A percentile compares a stretch with the other conserved stretches of the same genome.
Conservation (phyloP, 2,113 vertebrate genomes). For the Oenanthe oenanthe region DNA sequence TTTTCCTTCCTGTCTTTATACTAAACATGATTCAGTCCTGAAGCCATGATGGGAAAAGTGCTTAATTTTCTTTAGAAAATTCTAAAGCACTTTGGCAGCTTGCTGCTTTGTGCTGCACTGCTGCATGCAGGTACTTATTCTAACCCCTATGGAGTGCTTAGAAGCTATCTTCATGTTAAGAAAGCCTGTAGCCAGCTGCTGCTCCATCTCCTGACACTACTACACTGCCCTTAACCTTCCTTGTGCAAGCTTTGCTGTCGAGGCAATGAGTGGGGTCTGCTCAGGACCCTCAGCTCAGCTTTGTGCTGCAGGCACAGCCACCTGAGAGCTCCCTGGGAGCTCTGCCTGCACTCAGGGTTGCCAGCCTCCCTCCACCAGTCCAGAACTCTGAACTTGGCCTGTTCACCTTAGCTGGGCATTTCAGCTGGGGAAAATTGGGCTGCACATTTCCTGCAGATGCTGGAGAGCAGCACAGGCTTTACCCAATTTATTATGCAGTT, state of each 20-base stretch:
- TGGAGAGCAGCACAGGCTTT: background rate
- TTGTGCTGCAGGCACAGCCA: accelerated
- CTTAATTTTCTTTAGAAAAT: conserved; percentile 20
- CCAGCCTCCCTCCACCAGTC: background rate
- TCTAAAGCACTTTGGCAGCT: background rate
- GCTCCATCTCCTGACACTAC: background rate
- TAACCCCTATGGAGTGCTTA: background rate
- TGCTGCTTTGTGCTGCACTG: background rate
- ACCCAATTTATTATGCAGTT: background rate
- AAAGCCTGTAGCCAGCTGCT: background rate
- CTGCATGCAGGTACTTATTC: background rate
- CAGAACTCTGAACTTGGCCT: background rate
- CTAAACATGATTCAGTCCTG: background rate
- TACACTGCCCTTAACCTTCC: background rate
- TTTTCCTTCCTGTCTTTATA: background rate
- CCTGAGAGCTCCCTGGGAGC: background rate
- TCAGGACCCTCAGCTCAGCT: background rate
- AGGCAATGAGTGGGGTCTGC: accelerated
- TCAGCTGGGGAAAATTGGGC: background rate
- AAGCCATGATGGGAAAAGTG: background rate
- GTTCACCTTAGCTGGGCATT: background rate
- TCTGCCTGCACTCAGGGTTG: background rate
- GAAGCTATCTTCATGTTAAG: background rate
- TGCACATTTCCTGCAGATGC: background rate
- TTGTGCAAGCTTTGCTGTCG: background rate